Evolutionary conservation across 2,797 vertebrate genomes (phyloP), one percentile per base, ranked within the genome.

Genomic region (Esox lucius): DNA sequence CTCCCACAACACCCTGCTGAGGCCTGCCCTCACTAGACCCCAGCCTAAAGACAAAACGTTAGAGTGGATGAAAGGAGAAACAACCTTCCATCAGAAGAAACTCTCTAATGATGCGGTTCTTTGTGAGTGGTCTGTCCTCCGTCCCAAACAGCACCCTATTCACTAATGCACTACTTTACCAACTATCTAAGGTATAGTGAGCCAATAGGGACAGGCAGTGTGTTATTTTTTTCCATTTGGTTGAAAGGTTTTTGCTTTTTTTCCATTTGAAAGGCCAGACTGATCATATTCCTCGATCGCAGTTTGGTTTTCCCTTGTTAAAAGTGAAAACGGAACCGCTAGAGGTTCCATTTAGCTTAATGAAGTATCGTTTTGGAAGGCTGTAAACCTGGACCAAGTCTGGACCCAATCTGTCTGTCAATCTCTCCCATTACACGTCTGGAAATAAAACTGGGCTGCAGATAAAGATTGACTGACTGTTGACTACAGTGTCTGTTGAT

Each of bases 211-310:
- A 51, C 19, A 8, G 15, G 19, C 49, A 1, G 46, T 65, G 49
- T 72, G 69, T 33, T 77, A n/a, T 0, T 74, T 78, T 78, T 85
- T 82, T 81, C 79, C 70, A 56, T 72, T 70, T 68, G 80, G 68
- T 80, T 76, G n/a, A n/a, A 59, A 9, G 31, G 81, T 74, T 74
- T 16, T 68, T 86, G 82, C 71, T 71, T 56, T 46, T 76, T 90
- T 91, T 91, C 89, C 87, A 9, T 85, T 65, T 70, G 75, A 80
- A 75, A 83, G 56, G 82, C 77, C 7, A 48, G 72, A 67, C 49
- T 0, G 78, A 83, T 87, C 81, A 24, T 73, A 86, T 88, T 89
- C 19, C 80, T 72, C 75, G 68, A 87, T 76, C 81, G 75, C 71
- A 9, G 66, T 70, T 70, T 73, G 75, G 68, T 75, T 88, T 87